A percentile compares a stretch with the other conserved stretches of the same genome.
These are phyloP conservation scores for Micromussa lordhowensis DNA, from an alignment of 92 coral and sea anemone species.

Conservation along the genomic window DNA sequence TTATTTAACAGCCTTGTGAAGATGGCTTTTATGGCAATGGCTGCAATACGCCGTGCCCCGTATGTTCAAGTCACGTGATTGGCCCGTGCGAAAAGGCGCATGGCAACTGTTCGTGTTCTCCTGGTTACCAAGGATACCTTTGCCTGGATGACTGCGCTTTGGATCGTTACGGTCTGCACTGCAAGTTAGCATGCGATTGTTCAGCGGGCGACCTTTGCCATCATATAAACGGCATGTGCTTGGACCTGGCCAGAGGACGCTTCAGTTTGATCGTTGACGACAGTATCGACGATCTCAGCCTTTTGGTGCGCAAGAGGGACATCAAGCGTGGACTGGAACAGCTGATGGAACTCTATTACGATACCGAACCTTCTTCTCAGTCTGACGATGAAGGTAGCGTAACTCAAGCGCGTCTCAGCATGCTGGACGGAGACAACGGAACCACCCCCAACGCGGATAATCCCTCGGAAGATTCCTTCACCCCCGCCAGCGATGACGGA, in stretches of 20 bases:
- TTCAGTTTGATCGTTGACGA: conserved; percentile 71
- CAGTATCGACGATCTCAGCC: conserved; percentile 51
- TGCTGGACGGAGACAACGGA: conserved; percentile 36
- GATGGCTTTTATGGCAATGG: conserved; percentile 87
- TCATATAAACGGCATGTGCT: conserved; percentile 85
- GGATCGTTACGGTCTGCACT: conserved; percentile 64
- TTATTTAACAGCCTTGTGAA: conserved; percentile 73
- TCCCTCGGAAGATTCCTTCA: conserved; percentile 2
- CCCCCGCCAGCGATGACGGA: not conserved
- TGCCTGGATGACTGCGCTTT: conserved; percentile 87
- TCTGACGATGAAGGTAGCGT: not conserved
- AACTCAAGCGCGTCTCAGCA: conserved; percentile 24
- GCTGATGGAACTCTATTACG: conserved; percentile 71
- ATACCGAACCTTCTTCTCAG: conserved; percentile 9
- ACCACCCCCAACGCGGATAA: conserved; percentile 15
- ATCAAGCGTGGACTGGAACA: conserved; percentile 77
- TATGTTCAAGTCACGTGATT: conserved; percentile 88
- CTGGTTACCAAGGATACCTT: conserved; percentile 87
- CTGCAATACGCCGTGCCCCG: conserved; percentile 80
- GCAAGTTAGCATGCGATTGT: conserved; percentile 73
- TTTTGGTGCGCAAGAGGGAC: conserved; percentile 68
- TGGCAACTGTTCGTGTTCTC: conserved; percentile 92
- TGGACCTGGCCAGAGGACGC: conserved; percentile 64
- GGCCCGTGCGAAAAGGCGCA: conserved; percentile 84
- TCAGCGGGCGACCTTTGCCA: conserved; percentile 68